phyloP scores from a whole-genome alignment of 2,797 vertebrate species.

The Paedocypris micromegethes region DNA sequence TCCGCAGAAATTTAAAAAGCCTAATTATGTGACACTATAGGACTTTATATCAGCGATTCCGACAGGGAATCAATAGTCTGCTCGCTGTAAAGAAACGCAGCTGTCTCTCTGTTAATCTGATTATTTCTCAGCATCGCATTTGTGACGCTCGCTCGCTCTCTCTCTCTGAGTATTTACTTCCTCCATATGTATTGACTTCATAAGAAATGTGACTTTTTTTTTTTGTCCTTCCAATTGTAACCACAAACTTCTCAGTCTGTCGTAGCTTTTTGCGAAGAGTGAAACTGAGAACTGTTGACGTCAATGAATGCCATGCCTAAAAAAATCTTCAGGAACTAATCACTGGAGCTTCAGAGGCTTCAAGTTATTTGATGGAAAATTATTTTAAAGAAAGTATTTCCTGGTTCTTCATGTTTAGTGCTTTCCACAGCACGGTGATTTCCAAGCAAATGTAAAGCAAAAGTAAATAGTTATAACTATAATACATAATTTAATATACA shows the following conservation, averaged over 20 bases:
- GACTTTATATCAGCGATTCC: constrained; percentile 1
- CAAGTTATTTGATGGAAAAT: too few species aligned
- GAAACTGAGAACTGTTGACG: too few species aligned
- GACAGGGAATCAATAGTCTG: constrained; percentile 10
- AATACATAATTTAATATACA: too few species aligned
- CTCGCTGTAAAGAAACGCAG: constrained; percentile 3
- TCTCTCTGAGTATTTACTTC: not conserved
- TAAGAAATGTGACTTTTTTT: not conserved
- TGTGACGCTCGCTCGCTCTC: constrained; percentile 7
- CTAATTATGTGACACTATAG: not conserved
- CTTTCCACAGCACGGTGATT: too few species aligned
- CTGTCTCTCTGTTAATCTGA: constrained; percentile 13
- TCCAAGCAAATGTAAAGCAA: too few species aligned
- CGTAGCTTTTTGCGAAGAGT: too few species aligned
- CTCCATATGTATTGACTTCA: not conserved
- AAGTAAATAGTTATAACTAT: too few species aligned
- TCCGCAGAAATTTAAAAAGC: constrained; percentile 1
- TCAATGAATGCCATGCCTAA: too few species aligned
- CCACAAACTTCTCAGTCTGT: not conserved
- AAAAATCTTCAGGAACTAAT: too few species aligned
- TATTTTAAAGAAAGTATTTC: too few species aligned
- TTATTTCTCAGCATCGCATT: constrained; percentile 4
- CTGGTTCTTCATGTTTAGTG: too few species aligned
- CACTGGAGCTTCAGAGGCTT: too few species aligned
- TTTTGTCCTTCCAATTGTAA: not conserved